Evolutionary conservation across 2,888 invertebrate genomes (phyloP), one percentile per base, ranked within the genome.

Genomic region (Hyles lineata): DNA sequence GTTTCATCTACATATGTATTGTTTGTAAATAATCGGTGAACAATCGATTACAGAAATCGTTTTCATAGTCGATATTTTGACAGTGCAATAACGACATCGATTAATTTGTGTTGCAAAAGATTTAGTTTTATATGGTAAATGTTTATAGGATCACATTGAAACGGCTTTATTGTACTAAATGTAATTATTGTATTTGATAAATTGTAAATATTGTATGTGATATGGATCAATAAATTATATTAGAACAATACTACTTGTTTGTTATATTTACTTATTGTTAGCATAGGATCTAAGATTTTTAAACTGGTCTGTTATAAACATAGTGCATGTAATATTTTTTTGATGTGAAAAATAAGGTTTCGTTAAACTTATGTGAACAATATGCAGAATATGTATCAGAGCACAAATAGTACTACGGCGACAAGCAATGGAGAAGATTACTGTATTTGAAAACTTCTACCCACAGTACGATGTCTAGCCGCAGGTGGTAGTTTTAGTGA

Each of bases 161-260:
- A 69, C 69, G 75, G 82, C 78, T 81, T 82, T 71, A 78, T 72
- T 77, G 79, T 81, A 78, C 55, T 59, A 70, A 73, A 71, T 63
- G 83, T 82, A 82, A 82, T 82, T 82, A 84, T 79, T 82, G 79
- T 86, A 85, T 83, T 89, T 87, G 85, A 88, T 90, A 87, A 89
- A 90, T 89, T 93, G 93, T 93, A 93, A 84, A 93, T 93, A 92
- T 86, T 87, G 84, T 89, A 90, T 89, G 91, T 91, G 90, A 92
- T 92, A 91, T 85, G 80, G 83, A 89, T 85, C 80, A 90, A 88
- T 90, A 89, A 91, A 90, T 83, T 86, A 83, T 84, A 86, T 82
- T 83, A 79, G 78, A 80, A 80, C 74, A 77, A 73, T 71, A 15
- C 6, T 11, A 6, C 1, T 25, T 70, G 50, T 74, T 71, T 71